Conservation (phyloP, 2,113 vertebrate species). For the Hemicordylus capensis region DNA sequence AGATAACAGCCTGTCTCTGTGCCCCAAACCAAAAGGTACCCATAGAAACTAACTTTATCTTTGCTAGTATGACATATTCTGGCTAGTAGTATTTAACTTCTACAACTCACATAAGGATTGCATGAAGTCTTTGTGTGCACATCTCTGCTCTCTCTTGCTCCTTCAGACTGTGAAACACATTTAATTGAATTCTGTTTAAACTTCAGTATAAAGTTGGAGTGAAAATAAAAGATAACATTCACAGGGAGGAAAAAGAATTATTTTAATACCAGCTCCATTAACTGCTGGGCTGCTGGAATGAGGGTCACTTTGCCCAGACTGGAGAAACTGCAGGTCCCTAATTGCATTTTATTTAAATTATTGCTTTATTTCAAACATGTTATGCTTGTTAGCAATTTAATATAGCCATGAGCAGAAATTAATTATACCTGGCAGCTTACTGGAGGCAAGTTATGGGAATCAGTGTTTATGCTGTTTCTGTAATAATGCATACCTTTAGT, state of each 20-base stretch:
- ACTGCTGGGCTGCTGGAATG: slow-evolving; percentile 38
- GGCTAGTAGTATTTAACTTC: slow-evolving; percentile 16
- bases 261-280: slow-evolving; percentile 68
- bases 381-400: slow-evolving; percentile 71
- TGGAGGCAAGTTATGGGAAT: slow-evolving; percentile 53
- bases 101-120: slow-evolving; percentile 18
- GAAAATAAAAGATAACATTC: slow-evolving; percentile 61
- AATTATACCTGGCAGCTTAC: slow-evolving; percentile 67
- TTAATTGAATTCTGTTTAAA: slow-evolving; percentile 63
- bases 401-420: slow-evolving; percentile 63
- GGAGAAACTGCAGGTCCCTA: slow-evolving; percentile 61
- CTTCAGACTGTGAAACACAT: slow-evolving; percentile 42
- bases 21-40: background rate
- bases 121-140: slow-evolving; percentile 29
- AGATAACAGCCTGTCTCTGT: too few species aligned
- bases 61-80: too few species aligned
- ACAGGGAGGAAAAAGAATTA: slow-evolving; percentile 43
- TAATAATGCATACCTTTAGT: slow-evolving; percentile 52
- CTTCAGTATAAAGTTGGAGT: slow-evolving; percentile 47
- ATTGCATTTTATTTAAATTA: slow-evolving; percentile 69
- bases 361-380: slow-evolving; percentile 70
- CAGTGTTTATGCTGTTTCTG: slow-evolving; percentile 39
- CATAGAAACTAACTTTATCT: slow-evolving; percentile 16
- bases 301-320: slow-evolving; percentile 68
- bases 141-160: slow-evolving; percentile 48